Percentiles rank a stretch among this genome's conserved stretches.
Evolutionary conservation across 1,140 invertebrate genomes (phyloP).

Genomic region (Aphis gossypii): DNA sequence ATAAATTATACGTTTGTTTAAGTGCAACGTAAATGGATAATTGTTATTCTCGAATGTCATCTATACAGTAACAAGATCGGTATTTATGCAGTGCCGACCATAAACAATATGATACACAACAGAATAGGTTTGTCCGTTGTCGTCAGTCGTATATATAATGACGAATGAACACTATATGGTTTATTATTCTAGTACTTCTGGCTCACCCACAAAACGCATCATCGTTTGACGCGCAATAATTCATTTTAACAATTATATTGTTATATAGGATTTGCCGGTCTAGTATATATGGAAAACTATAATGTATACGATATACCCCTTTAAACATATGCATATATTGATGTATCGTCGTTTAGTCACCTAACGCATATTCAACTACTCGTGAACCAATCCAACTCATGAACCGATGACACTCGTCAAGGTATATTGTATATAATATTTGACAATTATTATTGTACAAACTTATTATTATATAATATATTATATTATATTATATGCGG

Average conservation of each 20-base stretch:
- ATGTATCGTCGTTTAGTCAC: background rate
- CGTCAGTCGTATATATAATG: background rate
- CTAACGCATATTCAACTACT: background rate
- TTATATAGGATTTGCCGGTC: background rate
- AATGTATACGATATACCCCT: background rate
- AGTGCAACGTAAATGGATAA: background rate
- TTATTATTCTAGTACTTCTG: background rate
- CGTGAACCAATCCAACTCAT: too few species aligned
- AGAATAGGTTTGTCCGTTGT: background rate
- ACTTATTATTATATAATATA: background rate
- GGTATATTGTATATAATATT: background rate
- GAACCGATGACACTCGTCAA: background rate
- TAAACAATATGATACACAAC: background rate
- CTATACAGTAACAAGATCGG: background rate
- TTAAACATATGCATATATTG: background rate
- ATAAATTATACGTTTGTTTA: background rate
- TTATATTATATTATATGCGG: background rate
- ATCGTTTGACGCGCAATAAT: background rate
- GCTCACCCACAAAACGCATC: background rate
- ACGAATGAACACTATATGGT: background rate
- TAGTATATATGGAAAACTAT: background rate
- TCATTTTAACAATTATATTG: background rate
- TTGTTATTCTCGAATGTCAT: slow-evolving; percentile 11
- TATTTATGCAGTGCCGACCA: background rate
- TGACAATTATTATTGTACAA: background rate